Base-by-base conservation (phyloP, 2,888 invertebrate genomes). In the Isoperla grammatica region DNA sequence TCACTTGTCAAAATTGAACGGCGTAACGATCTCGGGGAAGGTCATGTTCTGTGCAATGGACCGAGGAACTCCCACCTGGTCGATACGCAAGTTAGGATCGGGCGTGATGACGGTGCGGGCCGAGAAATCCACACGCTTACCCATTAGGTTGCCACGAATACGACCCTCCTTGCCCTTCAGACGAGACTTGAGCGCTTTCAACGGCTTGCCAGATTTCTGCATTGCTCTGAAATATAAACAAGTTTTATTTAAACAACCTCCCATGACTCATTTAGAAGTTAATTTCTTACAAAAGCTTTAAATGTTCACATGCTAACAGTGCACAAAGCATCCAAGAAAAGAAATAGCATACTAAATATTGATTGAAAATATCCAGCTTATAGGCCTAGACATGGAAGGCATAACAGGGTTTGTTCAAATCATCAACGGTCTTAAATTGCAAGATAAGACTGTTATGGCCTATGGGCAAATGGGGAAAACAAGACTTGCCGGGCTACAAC, bases 141-240 rank as follows among this genome's bases (percentile, higher is more conserved):
- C 99, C 99, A 99, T 99, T 69, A 99, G 84, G 75, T 99, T 99
- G 69, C 99, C 99, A 76, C 99, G 83, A 70, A 99, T 98, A 70
- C 99, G 83, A 0, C 99, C 99, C 84, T 99, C 99, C 73, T 99
- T 99, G 17, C 98, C 97, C 77, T 98, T 98, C 54, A 93, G 74
- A 49, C 99, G 84, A 2, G 97, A 93, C 74, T 99, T 99, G 56
- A 99, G 82, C 0, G 99, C 96, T 78, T 99, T 99, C 8, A 99
- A 76, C 0, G 99, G 99, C 73, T 99, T 90, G 2, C 99, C 99
- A 0, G 97, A 97, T 75, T 99, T 99, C 74, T 99, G 99, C 86
- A 96, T 95, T 9, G 99, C 99, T 69, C 91, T 83, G 69, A 5
- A 66, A 77, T 77, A 66, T 57, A 62, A 56, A 61, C 56, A n/a